Evolutionary conservation across 2,113 vertebrate genomes (phyloP).

Genomic region (Baryphthengus martii): DNA sequence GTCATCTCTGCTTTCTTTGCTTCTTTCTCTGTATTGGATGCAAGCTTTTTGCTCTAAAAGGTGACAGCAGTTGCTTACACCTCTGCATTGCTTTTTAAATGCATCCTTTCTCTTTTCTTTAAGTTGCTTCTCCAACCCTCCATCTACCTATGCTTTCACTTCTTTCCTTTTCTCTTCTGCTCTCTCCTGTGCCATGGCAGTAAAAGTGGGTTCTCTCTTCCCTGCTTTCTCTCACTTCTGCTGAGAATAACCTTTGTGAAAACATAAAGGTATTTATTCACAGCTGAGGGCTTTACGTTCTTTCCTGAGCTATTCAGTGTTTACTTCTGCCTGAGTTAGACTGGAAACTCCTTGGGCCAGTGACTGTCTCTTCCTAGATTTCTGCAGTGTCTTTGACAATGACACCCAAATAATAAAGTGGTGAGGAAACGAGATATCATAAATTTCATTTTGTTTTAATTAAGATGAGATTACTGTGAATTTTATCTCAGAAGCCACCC

Average conservation of each 20-base stretch:
- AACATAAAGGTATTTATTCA: background rate
- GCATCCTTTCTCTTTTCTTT: background rate
- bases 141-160: background rate
- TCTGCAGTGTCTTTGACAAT: background rate
- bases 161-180: background rate
- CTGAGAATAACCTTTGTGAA: constrained; percentile 1
- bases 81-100: background rate
- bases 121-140: background rate
- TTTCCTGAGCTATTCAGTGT: background rate
- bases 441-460: constrained; percentile 57
- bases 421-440: background rate
- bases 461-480: constrained; percentile 42
- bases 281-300: background rate
- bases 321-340: background rate
- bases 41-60: background rate
- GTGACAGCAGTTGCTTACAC: background rate
- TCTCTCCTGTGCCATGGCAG: background rate
- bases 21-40: background rate
- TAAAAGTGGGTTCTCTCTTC: background rate
- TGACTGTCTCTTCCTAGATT: background rate
- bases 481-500: constrained; percentile 11
- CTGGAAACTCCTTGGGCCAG: background rate
- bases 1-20: background rate
- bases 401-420: constrained; percentile 21
- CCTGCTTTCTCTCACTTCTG: background rate